Evolutionary conservation across 2,797 vertebrate genomes (phyloP).

Genomic region (Bradypodion ventrale): DNA sequence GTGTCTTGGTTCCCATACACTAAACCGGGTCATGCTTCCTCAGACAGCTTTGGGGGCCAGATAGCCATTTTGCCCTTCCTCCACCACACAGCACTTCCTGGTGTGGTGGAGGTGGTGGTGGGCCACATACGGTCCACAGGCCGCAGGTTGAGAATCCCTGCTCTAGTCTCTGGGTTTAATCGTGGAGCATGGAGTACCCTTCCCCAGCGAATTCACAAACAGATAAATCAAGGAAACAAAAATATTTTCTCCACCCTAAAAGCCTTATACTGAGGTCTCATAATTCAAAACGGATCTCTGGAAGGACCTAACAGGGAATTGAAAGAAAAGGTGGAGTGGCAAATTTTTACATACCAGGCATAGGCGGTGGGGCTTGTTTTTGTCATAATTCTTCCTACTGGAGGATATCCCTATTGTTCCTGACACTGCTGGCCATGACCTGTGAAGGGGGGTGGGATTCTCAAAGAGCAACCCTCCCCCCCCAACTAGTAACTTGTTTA

Average conservation of each 20-base stretch:
- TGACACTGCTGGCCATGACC: conserved; percentile 72
- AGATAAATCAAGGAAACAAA: conserved; percentile 49
- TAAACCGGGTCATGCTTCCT: too few species aligned
- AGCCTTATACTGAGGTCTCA: conserved; percentile 22
- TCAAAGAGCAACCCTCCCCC: conserved; percentile 54
- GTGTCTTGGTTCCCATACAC: too few species aligned
- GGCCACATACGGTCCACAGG: too few species aligned
- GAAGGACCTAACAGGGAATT: conserved; percentile 30
- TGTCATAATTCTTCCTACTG: conserved; percentile 58
- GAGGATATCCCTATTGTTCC: conserved; percentile 76
- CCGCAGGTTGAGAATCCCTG: too few species aligned
- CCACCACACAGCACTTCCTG: too few species aligned
- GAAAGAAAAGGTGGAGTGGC: conserved; percentile 37
- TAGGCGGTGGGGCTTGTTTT: conserved; percentile 65
- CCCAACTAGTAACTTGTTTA: conserved; percentile 57
- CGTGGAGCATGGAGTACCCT: neutral
- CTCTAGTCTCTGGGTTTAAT: neutral
- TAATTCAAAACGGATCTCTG: conserved; percentile 12
- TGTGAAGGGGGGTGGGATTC: conserved; percentile 27
- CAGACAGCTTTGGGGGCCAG: too few species aligned
- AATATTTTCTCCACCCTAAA: conserved; percentile 15
- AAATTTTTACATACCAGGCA: conserved; percentile 53
- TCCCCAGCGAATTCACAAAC: neutral
- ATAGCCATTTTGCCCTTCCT: too few species aligned
- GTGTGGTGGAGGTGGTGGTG: too few species aligned